Base-by-base conservation (phyloP, 2,113 vertebrate genomes). In the Bufo bufo region DNA sequence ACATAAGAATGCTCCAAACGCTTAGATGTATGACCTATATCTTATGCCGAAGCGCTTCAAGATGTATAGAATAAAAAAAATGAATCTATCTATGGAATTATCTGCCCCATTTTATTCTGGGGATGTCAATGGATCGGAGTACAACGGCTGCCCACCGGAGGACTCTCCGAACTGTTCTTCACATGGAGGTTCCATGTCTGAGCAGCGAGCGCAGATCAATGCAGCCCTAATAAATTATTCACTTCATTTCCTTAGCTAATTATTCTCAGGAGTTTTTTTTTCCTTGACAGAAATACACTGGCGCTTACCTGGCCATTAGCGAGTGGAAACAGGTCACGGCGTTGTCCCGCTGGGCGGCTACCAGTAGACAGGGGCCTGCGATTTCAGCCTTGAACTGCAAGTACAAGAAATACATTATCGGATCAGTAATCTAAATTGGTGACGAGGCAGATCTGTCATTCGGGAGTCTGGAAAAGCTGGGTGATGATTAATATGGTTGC, bases 221-320 rank as follows among this genome's bases (percentile, higher is more conserved):
- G 59, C 43, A 12, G 12, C n/a, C 9, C 12, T 14, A 17, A 16
- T 69, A 33, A 84, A 84, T 84, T 52, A 84, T 84, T 84, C 45
- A 84, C 45, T 2, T 52, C 12, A 71, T 84, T 84, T 84, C 82
- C 82, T 69, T 19, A 33, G 82, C 63, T 84, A 83, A 83, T 83
- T 66, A 74, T 58, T 74, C 83, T 74, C 65, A 10, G 52, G 83
- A 11, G 69, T 58, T 85, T 84, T 72, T 54, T 43, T 56, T 9
- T 33, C 71, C n/a, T 2, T 72, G 50, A 72, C 49, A 84, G 61
- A 45, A 54, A n/a, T 82, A 47, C 52, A 79, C 69, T 65, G 77
- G 71, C 66, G 23, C 88, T 90, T 89, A 95, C 95, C 93, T 92
- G 90, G 91, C 72, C 78, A 95, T 93, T 85, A 95, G 91, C 11